Conservation (phyloP, 2,888 invertebrate genomes). For the Microctonus brassicae region DNA sequence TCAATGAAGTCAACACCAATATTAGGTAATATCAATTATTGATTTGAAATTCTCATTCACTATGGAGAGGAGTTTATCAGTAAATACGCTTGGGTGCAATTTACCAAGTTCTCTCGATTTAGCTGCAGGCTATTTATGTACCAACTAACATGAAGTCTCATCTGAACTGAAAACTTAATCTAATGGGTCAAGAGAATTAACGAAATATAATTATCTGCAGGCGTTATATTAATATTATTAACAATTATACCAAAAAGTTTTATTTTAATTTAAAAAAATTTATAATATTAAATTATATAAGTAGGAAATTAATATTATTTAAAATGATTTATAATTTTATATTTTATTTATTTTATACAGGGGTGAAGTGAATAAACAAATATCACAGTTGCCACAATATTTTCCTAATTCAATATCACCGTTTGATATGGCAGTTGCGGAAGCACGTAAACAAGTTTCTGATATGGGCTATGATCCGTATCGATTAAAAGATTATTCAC, state of each 20-base stretch:
- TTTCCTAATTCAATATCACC: constrained; percentile 90
- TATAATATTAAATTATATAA: not conserved
- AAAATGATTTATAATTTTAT: not conserved
- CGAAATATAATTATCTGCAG: not conserved
- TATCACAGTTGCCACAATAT: constrained; percentile 79
- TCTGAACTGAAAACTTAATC: not conserved
- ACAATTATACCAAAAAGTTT: not conserved
- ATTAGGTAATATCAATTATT: constrained; percentile 65
- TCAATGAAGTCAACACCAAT: constrained; percentile 83
- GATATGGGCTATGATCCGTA: constrained; percentile 82
- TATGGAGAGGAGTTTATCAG: not conserved
- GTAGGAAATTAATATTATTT: not conserved
- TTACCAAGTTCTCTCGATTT: not conserved
- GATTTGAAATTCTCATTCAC: constrained; percentile 7
- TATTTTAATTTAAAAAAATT: no score
- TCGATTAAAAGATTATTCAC: constrained; percentile 80
- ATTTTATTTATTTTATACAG: constrained; percentile 61
- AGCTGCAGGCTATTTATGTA: not conserved
- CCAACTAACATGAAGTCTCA: not conserved
- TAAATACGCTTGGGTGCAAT: not conserved
- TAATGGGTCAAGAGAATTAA: not conserved
- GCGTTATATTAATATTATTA: not conserved
- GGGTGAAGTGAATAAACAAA: constrained; percentile 80
- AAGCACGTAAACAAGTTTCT: constrained; percentile 79
- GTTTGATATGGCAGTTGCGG: constrained; percentile 85